Base-by-base conservation (phyloP, 2,113 vertebrate genomes). In the Pongo pygmaeus region DNA sequence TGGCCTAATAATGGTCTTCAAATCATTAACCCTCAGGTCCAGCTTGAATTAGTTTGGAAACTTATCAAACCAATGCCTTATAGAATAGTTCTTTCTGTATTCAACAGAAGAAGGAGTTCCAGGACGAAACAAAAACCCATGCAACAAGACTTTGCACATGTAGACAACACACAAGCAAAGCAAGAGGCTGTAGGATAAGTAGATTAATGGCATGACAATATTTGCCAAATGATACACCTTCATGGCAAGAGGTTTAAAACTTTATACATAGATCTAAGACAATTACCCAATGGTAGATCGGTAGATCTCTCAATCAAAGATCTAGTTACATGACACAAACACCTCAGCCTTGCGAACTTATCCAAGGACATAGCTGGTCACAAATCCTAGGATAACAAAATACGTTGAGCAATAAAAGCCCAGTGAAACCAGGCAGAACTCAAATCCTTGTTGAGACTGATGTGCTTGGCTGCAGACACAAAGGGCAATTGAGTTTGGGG, bases 391-490 rank as follows among this genome's bases (percentile, higher is more conserved):
- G 13, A 52, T 8, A 46, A 25, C 20, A 69, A 89, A 92, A 50
- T 17, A 11, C 46, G 25, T 0, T 30, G n/a, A 84, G 61, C 16
- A 72, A 48, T 40, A 55, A 46, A 14, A 43, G 35, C 30, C 35
- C 7, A 0, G 30, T 3, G 40, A 22, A 40, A 32, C 11, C 0
- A 40, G 38, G 0, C 8, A 10, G 83, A 55, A 7, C 59, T 22
- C 43, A 70, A 25, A 14, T 27, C 9, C 9, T 27, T 74, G 43
- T 0, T 30, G 23, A 78, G 70, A 25, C 6, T 6, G 48, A 14
- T 4, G 18, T 23, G 17, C 8, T n/a, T 38, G 4, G 5, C 55
- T 67, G 25, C 30, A 57, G 74, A 38, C 8, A 5, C 9, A 13
- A 22, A 40, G 50, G 35, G 27, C 14, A n/a, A 3, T 35, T 59